phyloP scores from a whole-genome alignment of 2,797 vertebrate genomes.

The Catamblyrhynchus diadema region DNA sequence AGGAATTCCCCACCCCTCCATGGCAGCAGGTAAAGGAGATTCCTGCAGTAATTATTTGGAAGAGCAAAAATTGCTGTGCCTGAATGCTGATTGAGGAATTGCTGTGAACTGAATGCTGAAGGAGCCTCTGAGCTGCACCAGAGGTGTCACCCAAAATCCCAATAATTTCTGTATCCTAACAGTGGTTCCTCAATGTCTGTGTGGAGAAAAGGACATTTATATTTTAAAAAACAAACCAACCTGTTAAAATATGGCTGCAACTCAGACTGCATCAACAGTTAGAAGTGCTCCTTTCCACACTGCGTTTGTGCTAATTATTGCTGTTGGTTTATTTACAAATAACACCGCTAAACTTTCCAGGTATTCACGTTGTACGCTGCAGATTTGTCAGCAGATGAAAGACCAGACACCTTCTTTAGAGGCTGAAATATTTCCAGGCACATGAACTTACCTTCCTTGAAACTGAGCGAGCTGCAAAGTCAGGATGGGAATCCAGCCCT shows the following conservation, averaged over 20 bases:
- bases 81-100: background rate
- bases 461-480: fast-evolving
- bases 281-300: background rate
- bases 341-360: background rate
- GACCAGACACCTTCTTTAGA: background rate
- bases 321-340: background rate
- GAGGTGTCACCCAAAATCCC: background rate
- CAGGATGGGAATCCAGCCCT: background rate
- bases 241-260: background rate
- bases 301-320: background rate
- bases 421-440: background rate
- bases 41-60: background rate
- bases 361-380: fast-evolving
- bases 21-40: fast-evolving
- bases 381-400: background rate
- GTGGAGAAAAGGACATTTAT: background rate
- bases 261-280: background rate
- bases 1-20: background rate
- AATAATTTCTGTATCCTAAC: background rate
- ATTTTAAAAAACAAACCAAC: background rate
- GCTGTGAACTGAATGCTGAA: background rate
- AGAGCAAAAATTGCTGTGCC: background rate
- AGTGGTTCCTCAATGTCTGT: background rate
- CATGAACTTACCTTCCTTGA: background rate
- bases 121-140: background rate